These are phyloP conservation scores for Sebastes variabilis DNA, from an alignment of 2,797 vertebrate species.

Conservation along the genomic window DNA sequence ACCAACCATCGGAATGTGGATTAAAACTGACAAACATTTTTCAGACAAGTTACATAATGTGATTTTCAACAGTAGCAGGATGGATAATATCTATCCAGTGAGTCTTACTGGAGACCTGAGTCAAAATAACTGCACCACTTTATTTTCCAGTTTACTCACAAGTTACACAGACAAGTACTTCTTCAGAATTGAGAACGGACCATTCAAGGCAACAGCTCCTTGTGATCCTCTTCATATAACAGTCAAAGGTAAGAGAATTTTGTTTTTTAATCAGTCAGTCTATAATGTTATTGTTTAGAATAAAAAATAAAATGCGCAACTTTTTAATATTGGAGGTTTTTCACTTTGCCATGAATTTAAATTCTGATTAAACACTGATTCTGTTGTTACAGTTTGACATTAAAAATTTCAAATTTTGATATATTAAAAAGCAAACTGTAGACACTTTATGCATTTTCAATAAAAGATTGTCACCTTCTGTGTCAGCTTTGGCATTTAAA, in stretches of 20 bases:
- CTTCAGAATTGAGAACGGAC: conserved; percentile 43
- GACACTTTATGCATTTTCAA: no score
- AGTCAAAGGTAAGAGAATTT: conserved; percentile 46
- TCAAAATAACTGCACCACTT: conserved; percentile 58
- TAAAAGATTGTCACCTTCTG: no score
- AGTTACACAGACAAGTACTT: conserved; percentile 10
- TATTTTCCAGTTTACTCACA: conserved; percentile 34
- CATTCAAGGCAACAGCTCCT: rapidly evolving
- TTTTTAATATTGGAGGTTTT: no score
- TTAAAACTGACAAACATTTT: background rate
- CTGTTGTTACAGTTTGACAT: no score
- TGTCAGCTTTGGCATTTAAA: background rate
- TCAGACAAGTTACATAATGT: rapidly evolving
- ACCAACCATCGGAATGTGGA: conserved; percentile 10
- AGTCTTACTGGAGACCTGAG: conserved; percentile 43
- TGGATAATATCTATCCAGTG: background rate
- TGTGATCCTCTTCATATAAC: conserved; percentile 20
- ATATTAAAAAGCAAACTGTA: no score
- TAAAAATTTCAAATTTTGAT: rapidly evolving
- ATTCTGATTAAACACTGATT: no score
- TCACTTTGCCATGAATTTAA: no score
- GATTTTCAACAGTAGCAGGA: conserved; percentile 17
- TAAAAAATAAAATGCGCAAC: no score
- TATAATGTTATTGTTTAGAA: no score
- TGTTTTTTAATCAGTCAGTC: background rate